Conservation (phyloP, 2,888 invertebrate genomes). For the Trachelus tabidus region DNA sequence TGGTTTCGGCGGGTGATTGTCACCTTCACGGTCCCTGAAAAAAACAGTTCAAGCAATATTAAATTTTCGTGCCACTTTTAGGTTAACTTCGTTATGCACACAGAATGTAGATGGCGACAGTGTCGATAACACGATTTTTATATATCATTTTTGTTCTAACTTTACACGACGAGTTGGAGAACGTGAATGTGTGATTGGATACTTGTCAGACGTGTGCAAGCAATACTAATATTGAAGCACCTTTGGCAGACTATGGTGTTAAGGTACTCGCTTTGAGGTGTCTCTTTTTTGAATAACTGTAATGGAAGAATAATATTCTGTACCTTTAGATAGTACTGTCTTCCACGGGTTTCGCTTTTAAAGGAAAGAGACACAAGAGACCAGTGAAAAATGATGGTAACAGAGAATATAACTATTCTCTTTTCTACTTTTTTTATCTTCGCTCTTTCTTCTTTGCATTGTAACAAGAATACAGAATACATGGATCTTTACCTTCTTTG, state of each 20-base stretch:
- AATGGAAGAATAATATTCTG: constrained; percentile 30
- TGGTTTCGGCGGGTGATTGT: constrained; percentile 61
- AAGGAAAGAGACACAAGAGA: constrained; percentile 1
- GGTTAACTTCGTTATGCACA: not conserved
- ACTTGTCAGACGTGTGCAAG: not conserved
- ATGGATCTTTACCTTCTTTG: constrained; percentile 54
- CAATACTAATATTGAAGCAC: not conserved
- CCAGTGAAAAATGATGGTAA: not conserved
- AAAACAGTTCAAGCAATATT: constrained; percentile 8
- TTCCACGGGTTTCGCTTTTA: constrained; percentile 61
- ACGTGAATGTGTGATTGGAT: not conserved
- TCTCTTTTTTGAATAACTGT: not conserved
- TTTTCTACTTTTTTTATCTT: not conserved
- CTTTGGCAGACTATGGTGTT: not conserved
- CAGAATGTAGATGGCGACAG: not conserved
- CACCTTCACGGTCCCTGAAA: constrained; percentile 62
- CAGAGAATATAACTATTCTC: not conserved
- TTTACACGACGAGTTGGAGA: not conserved
- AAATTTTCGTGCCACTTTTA: not conserved
- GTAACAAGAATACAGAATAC: not conserved
- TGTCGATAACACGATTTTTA: not conserved
- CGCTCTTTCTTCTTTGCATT: not conserved
- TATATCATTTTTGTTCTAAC: not conserved
- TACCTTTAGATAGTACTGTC: constrained; percentile 62
- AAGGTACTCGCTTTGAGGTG: not conserved